A percentile compares a stretch with the other conserved stretches of the same genome.
Conservation (phyloP, 2,888 invertebrate species). For the Rotaria sp. region DNA sequence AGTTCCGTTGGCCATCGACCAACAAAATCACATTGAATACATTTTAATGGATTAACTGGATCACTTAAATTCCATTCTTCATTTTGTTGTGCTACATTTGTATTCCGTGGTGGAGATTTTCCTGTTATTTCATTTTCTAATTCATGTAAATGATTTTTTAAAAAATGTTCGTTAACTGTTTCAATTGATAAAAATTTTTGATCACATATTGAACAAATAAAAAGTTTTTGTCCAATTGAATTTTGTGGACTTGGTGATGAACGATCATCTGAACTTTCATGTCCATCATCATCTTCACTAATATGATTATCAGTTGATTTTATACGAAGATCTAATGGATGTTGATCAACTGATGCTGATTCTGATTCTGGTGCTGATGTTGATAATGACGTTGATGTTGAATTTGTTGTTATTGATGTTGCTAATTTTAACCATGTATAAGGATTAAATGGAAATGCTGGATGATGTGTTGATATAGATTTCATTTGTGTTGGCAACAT, state of each 20-base stretch:
- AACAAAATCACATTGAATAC: conserved; percentile 52
- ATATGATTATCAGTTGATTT: not conserved
- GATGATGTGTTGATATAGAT: not conserved
- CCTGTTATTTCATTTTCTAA: conserved; percentile 41
- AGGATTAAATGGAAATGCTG: conserved; percentile 24
- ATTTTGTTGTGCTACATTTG: conserved; percentile 41
- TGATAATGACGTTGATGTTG: too few species aligned
- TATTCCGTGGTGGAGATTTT: conserved; percentile 40
- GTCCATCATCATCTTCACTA: not conserved
- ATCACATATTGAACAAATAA: conserved; percentile 51
- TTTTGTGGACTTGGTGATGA: conserved; percentile 15
- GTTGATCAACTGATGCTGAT: not conserved
- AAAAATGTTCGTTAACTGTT: conserved; percentile 51
- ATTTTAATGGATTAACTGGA: conserved; percentile 45
- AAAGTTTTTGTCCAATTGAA: conserved; percentile 41
- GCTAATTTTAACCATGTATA: not conserved
- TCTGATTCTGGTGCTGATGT: too few species aligned
- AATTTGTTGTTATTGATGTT: not conserved
- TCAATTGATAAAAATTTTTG: conserved; percentile 48
- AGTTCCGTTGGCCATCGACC: conserved; percentile 53
- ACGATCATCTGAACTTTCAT: not conserved
- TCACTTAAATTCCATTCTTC: conserved; percentile 41
- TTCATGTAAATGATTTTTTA: conserved; percentile 46
- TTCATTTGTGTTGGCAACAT: not conserved
- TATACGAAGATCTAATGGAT: not conserved